These are phyloP conservation scores for Antidorcas marsupialis DNA, from an alignment of 2,113 vertebrate species.

Conservation along the genomic window DNA sequence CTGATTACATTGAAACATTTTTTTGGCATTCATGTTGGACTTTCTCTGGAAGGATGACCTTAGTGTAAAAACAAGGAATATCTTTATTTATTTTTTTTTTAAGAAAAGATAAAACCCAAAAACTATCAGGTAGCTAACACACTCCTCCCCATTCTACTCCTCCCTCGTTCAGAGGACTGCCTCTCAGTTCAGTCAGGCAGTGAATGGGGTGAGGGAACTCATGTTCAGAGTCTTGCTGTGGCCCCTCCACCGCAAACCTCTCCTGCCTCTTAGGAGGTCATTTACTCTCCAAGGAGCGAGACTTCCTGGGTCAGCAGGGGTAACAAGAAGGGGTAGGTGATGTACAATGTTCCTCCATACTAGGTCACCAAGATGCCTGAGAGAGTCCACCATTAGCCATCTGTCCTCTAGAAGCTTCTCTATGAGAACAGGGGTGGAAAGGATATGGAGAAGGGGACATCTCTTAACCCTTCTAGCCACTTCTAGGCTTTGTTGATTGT, in stretches of 20 bases:
- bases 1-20: background rate
- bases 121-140: background rate
- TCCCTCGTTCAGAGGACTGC: background rate
- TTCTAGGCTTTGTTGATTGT: background rate
- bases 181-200: background rate
- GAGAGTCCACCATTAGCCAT: background rate
- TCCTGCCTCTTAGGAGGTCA: background rate
- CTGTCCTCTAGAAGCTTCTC: background rate
- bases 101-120: background rate
- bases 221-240: background rate
- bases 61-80: background rate
- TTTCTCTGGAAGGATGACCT: background rate
- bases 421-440: background rate
- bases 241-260: background rate
- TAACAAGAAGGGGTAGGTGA: background rate
- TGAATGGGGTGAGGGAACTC: background rate
- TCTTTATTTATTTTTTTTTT: conserved; percentile 2
- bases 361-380: background rate
- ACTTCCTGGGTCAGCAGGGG: background rate
- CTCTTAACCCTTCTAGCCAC: background rate
- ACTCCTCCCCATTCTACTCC: background rate
- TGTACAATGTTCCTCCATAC: background rate
- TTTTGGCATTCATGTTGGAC: background rate
- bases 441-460: background rate
- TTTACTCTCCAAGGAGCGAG: background rate